A percentile compares a stretch with the other conserved stretches of the same genome.
phyloP scores from a whole-genome alignment of 2,888 invertebrate species.

The Aproaerema taeniolella region DNA sequence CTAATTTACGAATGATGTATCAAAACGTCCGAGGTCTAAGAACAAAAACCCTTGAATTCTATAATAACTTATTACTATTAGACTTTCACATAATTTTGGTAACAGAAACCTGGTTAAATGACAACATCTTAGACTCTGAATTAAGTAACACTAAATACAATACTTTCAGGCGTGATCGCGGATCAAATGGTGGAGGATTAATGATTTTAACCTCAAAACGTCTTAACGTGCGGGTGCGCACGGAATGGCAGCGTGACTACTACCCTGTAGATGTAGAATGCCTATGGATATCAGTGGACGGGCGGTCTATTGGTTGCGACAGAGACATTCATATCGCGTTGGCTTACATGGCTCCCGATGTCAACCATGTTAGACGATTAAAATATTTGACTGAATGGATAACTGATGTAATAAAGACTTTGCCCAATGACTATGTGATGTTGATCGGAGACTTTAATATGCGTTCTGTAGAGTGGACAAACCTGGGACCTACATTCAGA shows the following conservation, averaged over 20 bases:
- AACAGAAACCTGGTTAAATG: too few species aligned
- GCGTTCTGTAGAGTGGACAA: too few species aligned
- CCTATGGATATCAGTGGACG: slow-evolving; percentile 10
- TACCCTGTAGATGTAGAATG: slow-evolving; percentile 9
- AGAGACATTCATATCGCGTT: slow-evolving; percentile 10
- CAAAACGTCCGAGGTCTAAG: too few species aligned
- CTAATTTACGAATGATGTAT: too few species aligned
- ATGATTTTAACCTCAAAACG: slow-evolving; percentile 6
- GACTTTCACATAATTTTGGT: too few species aligned
- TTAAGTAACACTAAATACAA: slow-evolving; percentile 12
- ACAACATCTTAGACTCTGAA: too few species aligned
- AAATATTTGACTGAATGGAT: not conserved
- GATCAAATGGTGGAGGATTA: slow-evolving; percentile 14
- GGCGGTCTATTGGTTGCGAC: slow-evolving; percentile 1
- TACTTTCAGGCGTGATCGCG: slow-evolving; percentile 16
- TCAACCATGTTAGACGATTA: not conserved
- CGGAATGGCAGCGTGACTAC: slow-evolving; percentile 7
- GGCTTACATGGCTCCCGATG: slow-evolving; percentile 9
- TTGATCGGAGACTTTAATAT: too few species aligned
- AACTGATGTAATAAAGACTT: too few species aligned
- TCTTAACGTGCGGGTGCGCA: slow-evolving; percentile 3
- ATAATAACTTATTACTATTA: too few species aligned
- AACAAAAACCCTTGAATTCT: too few species aligned
- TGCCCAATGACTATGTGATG: too few species aligned
- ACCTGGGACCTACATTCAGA: too few species aligned